A percentile compares a stretch with the other conserved stretches of the same genome.
These are phyloP conservation scores for Oncorhynchus gorbuscha DNA, from an alignment of 2,113 vertebrate species.

Conservation along the genomic window DNA sequence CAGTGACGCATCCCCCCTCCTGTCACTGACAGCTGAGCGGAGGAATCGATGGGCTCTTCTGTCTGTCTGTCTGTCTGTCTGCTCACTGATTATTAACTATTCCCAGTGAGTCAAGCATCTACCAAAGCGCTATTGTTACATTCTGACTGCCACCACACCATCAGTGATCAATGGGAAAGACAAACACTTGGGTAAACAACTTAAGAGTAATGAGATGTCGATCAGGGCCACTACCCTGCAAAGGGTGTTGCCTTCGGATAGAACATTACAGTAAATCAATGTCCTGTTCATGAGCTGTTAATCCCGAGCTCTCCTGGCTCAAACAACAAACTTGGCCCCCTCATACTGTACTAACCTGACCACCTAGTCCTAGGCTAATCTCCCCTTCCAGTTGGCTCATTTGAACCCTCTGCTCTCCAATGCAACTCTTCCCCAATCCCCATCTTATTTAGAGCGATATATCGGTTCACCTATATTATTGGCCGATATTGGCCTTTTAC, in stretches of 20 bases:
- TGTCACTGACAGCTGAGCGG: neutral
- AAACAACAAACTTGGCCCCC: neutral
- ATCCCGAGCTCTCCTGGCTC: neutral
- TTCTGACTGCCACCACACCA: neutral
- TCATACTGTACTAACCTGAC: neutral
- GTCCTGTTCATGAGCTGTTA: no score
- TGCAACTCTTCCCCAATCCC: no score
- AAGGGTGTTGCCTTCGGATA: neutral
- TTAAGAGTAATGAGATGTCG: neutral
- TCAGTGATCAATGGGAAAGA: constrained; percentile 12
- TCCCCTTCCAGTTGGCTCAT: no score
- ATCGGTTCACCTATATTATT: no score
- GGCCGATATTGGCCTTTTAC: no score
- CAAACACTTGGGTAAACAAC: constrained; percentile 5
- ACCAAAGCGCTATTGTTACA: neutral
- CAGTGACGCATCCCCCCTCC: neutral
- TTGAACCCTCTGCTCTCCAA: no score
- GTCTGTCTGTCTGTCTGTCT: no score
- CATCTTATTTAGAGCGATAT: no score
- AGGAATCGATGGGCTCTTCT: neutral
- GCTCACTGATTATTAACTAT: constrained; percentile 19
- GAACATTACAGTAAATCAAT: no score
- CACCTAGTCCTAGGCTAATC: neutral
- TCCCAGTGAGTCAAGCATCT: constrained; percentile 11
- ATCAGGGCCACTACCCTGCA: constrained; percentile 10